A percentile compares a stretch with the other conserved stretches of the same genome.
Conservation (phyloP, 1,140 invertebrate species). For the Lepidostoma basale region DNA sequence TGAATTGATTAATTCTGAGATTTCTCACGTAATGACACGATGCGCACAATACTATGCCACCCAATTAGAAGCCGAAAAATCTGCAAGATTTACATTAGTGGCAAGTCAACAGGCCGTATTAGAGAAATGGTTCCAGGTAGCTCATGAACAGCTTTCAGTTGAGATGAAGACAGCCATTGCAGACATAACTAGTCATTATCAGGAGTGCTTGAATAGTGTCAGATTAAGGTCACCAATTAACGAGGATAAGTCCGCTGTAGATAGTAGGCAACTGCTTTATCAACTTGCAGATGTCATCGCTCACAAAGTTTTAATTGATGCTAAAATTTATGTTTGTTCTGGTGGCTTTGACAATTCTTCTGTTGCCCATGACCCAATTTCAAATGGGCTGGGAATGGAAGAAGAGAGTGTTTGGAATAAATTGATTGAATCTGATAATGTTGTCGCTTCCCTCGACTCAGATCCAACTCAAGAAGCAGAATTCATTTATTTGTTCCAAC, state of each 20-base stretch:
- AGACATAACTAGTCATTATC: slow-evolving; percentile 69
- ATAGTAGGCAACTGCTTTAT: slow-evolving; percentile 65
- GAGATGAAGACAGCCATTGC: slow-evolving; percentile 72
- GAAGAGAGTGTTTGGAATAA: slow-evolving; percentile 45
- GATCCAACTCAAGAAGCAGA: slow-evolving; percentile 63
- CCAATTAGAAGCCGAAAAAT: slow-evolving; percentile 57
- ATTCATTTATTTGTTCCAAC: slow-evolving; percentile 67
- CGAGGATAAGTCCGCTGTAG: slow-evolving; percentile 52
- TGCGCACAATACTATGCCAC: slow-evolving; percentile 70
- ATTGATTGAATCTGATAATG: slow-evolving; percentile 48
- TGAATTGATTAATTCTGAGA: slow-evolving; percentile 74
- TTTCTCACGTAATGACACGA: slow-evolving; percentile 71
- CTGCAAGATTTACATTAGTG: slow-evolving; percentile 62
- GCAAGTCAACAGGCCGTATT: slow-evolving; percentile 67
- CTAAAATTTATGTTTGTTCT: slow-evolving; percentile 49
- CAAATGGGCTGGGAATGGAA: slow-evolving; percentile 29
- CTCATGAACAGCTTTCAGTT: slow-evolving; percentile 69
- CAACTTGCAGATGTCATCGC: slow-evolving; percentile 77
- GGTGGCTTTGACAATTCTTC: slow-evolving; percentile 34
- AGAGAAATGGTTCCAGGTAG: slow-evolving; percentile 72
- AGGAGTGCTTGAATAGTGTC: slow-evolving; percentile 60
- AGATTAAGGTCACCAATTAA: slow-evolving; percentile 54
- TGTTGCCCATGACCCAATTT: too few species aligned
- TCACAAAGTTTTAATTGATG: slow-evolving; percentile 77
- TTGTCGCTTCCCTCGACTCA: slow-evolving; percentile 56